A percentile compares a stretch with the other conserved stretches of the same genome.
These are phyloP conservation scores for Andinoacara biseriatus DNA, from an alignment of 2,113 vertebrate species.

Conservation along the genomic window DNA sequence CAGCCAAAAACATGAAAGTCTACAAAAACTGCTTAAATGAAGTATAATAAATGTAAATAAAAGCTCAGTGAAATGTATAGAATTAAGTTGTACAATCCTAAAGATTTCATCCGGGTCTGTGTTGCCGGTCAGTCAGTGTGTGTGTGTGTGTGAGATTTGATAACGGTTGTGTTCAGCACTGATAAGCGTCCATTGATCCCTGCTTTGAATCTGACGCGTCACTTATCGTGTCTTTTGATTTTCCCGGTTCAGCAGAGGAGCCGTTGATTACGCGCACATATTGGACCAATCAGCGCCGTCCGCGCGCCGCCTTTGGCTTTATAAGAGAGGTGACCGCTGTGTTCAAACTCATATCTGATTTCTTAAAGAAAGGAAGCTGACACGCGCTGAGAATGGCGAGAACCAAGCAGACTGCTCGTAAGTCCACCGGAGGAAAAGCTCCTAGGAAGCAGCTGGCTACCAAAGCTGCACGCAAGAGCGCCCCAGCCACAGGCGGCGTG, in stretches of 20 bases:
- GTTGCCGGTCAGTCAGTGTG: no score
- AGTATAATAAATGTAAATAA: no score
- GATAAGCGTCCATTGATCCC: not conserved
- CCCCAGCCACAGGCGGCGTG: conserved; percentile 63
- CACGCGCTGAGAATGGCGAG: not conserved
- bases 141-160: no score
- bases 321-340: not conserved
- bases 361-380: accelerated
- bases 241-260: not conserved
- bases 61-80: no score
- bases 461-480: conserved; percentile 63
- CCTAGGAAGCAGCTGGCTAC: conserved; percentile 59
- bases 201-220: not conserved
- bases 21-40: no score
- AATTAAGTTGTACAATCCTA: no score
- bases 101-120: no score
- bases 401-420: not conserved
- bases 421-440: not conserved
- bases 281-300: not conserved
- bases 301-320: not conserved
- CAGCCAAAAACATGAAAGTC: no score
- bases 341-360: not conserved
- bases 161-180: no score
- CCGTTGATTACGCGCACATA: not conserved
- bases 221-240: not conserved